phyloP scores from a whole-genome alignment of 2,113 vertebrate genomes.

The Scopus umbretta region DNA sequence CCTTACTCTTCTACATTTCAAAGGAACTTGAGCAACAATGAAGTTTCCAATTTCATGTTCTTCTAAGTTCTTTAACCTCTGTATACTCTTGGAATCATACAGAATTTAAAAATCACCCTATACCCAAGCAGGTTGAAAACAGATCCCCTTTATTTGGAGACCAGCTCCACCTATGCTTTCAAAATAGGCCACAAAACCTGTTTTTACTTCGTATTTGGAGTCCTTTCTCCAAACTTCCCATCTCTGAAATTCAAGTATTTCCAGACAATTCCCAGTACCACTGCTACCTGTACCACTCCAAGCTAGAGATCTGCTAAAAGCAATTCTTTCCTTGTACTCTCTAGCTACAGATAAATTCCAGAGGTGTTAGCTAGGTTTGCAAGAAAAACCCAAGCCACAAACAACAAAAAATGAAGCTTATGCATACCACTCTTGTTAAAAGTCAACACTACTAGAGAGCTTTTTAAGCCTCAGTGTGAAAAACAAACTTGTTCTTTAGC shows the following conservation, averaged over 20 bases:
- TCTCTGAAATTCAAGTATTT: background rate
- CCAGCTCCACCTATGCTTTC: background rate
- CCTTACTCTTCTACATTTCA: background rate
- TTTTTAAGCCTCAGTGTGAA: background rate
- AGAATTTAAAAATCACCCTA: background rate
- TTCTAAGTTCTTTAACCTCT: background rate
- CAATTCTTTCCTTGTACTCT: background rate
- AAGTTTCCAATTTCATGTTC: background rate
- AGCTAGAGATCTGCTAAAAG: background rate
- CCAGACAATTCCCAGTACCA: background rate
- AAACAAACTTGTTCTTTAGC: background rate
- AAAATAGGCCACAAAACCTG: background rate
- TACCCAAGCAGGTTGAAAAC: background rate
- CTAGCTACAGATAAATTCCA: background rate
- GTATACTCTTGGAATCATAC: background rate
- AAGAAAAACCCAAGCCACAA: background rate
- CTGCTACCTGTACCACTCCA: background rate
- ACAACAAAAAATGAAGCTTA: background rate
- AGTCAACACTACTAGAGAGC: background rate
- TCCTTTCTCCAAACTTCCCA: background rate
- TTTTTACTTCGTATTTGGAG: background rate
- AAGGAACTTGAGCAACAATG: background rate
- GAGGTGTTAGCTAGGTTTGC: background rate
- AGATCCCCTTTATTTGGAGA: background rate
- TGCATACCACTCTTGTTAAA: background rate